Conservation (phyloP, 1,140 invertebrate genomes). For the Rhagoletis pomonella region DNA sequence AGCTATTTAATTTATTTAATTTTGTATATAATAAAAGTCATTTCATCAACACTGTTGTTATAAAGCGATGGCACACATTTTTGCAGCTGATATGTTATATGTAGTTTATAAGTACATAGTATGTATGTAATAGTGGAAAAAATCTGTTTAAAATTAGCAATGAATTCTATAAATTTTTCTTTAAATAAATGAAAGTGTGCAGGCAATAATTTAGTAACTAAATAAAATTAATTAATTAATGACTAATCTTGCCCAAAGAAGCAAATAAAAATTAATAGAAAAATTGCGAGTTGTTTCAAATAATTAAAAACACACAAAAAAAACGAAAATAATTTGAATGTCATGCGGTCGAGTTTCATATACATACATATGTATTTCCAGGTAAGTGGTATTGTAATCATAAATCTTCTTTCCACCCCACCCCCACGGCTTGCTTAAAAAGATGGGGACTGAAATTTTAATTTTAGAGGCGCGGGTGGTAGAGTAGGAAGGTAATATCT, state of each 20-base stretch:
- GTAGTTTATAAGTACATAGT: not conserved
- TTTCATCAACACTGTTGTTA: constrained; percentile 34
- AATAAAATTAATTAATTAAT: constrained; percentile 36
- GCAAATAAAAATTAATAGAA: constrained; percentile 29
- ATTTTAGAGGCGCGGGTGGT: too few species aligned
- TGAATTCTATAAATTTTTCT: not conserved
- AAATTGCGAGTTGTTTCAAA: not conserved
- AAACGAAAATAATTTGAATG: too few species aligned
- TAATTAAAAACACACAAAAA: not conserved
- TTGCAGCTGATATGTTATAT: not conserved
- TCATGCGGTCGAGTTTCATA: too few species aligned
- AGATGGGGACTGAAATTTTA: too few species aligned
- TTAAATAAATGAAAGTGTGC: not conserved
- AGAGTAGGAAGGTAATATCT: too few species aligned
- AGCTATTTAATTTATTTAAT: constrained; percentile 38
- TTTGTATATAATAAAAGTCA: constrained; percentile 42
- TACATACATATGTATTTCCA: too few species aligned
- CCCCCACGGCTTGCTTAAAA: too few species aligned
- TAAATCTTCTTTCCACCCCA: too few species aligned
- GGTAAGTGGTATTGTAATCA: too few species aligned
- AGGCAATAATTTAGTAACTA: constrained; percentile 16
- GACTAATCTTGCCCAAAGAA: constrained; percentile 54
- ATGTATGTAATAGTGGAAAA: not conserved
- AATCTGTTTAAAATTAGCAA: not conserved
- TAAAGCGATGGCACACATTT: not conserved